Percentiles rank a stretch among this genome's conserved stretches.
Evolutionary conservation across 2,888 invertebrate species (phyloP).

Genomic region (Acanthococcus lagerstroemiae): DNA sequence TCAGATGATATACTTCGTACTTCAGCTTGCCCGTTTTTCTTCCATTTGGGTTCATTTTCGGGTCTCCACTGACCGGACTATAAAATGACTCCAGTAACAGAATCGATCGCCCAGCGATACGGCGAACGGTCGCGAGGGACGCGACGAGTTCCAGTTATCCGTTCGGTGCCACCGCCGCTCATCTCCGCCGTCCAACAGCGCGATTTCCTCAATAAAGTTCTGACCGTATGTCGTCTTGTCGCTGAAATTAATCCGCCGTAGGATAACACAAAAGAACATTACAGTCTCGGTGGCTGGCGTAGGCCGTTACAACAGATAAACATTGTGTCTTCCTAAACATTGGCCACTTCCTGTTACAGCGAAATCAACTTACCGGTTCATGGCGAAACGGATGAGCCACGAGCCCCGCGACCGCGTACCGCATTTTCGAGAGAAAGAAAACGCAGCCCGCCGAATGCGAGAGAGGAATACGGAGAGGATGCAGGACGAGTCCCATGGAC

Average conservation of each 20-base stretch:
- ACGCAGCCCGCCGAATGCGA: not conserved
- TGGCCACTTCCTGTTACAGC: constrained; percentile 20
- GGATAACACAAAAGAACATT: not conserved
- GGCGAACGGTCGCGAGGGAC: too few relatives aligned
- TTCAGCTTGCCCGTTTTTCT: too few relatives aligned
- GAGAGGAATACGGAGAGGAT: too few relatives aligned
- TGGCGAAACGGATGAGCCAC: not conserved
- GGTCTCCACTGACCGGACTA: too few relatives aligned
- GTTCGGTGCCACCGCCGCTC: too few relatives aligned
- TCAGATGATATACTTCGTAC: too few relatives aligned
- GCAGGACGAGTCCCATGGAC: too few relatives aligned
- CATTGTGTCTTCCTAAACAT: constrained; percentile 2
- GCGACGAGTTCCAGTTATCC: too few relatives aligned
- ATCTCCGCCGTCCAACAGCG: not conserved
- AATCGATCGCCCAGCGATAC: too few relatives aligned
- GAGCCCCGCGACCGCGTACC: too few relatives aligned
- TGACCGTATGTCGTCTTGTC: not conserved
- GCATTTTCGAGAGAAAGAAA: not conserved
- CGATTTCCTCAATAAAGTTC: not conserved
- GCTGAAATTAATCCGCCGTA: not conserved
- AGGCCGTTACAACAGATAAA: not conserved
- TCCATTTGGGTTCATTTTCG: too few relatives aligned
- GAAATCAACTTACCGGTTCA: constrained; percentile 23
- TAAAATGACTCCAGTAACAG: too few relatives aligned
- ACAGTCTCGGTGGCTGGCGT: not conserved